phyloP scores from a whole-genome alignment of 2,888 invertebrate genomes.

The Amphipoea oculea region DNA sequence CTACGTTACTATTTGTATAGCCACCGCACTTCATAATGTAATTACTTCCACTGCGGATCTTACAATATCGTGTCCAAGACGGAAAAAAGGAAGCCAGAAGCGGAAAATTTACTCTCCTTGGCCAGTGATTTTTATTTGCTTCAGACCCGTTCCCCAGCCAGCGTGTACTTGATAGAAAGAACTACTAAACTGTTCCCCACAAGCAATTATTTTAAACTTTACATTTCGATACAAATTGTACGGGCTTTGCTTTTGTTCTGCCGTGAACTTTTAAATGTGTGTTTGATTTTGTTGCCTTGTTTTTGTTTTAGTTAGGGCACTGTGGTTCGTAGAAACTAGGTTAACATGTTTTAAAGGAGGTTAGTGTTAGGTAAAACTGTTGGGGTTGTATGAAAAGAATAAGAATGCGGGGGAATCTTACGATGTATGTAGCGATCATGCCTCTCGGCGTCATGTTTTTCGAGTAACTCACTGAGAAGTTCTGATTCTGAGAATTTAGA shows the following conservation, averaged over 20 bases:
- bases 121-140: slow-evolving; percentile 66
- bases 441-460: slow-evolving; percentile 11
- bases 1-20: slow-evolving; percentile 40
- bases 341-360: slow-evolving; percentile 57
- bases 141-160: slow-evolving; percentile 49
- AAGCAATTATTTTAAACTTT: slow-evolving; percentile 67
- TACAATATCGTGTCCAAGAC: slow-evolving; percentile 59
- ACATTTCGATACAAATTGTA: slow-evolving; percentile 65
- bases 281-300: slow-evolving; percentile 58
- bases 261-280: slow-evolving; percentile 59
- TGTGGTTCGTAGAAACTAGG: slow-evolving; percentile 52
- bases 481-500: slow-evolving; percentile 3
- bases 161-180: slow-evolving; percentile 59
- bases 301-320: slow-evolving; percentile 56
- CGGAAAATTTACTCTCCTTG: slow-evolving; percentile 68
- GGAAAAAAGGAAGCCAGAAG: slow-evolving; percentile 55
- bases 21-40: slow-evolving; percentile 57
- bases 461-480: slow-evolving; percentile 2
- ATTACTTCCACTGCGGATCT: slow-evolving; percentile 57
- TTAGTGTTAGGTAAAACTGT: slow-evolving; percentile 49
- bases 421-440: slow-evolving; percentile 20
- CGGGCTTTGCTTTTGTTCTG: slow-evolving; percentile 56
- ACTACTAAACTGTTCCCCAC: slow-evolving; percentile 57
- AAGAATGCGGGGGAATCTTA: slow-evolving; percentile 21
- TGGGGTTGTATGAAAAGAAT: slow-evolving; percentile 35